Base-by-base conservation (phyloP, 2,888 invertebrate species). In the Megastigmus dorsalis region DNA sequence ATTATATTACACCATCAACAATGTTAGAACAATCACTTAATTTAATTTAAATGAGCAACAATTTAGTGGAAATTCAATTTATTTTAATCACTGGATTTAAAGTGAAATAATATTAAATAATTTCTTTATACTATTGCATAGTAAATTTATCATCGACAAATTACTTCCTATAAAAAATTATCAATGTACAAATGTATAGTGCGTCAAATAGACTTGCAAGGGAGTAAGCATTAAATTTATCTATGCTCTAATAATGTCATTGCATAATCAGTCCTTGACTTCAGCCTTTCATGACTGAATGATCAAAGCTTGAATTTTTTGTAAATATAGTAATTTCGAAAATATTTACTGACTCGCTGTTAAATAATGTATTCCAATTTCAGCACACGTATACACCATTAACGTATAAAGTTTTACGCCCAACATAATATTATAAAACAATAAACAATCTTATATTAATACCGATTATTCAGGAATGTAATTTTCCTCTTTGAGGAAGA, bases 111-210 rank as follows among this genome's bases (percentile, higher is more conserved):
- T 36, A 48, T 26, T 18, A 26, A 48, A 38, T 26, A 55, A 36
- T 59, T 2, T 28, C 38, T 38, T 9, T 55, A 55, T 38, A 13
- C 6, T 26, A 36, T 69, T 69, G 45, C 6, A 50, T 54, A 54
- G 13, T 20, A 43, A n/a, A 57, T 38, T 72, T 63, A 36, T 55
- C n/a, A 23, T 66, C 59, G 33, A 52, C 59, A 73, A 2, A 28
- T 65, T 30, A 66, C 30, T 73, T 71, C 26, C 45, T 48, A 60
- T 67, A 67, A 45, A 60, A 71, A 73, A 72, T 52, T 50, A 60
- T 62, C 45, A 43, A 48, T 54, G 26, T 50, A 66, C n/a, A 41
- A 57, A 45, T 63, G 18, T 59, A 18, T 41, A 59, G 30, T 66
- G 7, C 43, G 13, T 54, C 15, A 28, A 20, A 55, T 15, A 23